Base-by-base conservation (phyloP, 2,797 vertebrate genomes). In the Labeo calbasu region DNA sequence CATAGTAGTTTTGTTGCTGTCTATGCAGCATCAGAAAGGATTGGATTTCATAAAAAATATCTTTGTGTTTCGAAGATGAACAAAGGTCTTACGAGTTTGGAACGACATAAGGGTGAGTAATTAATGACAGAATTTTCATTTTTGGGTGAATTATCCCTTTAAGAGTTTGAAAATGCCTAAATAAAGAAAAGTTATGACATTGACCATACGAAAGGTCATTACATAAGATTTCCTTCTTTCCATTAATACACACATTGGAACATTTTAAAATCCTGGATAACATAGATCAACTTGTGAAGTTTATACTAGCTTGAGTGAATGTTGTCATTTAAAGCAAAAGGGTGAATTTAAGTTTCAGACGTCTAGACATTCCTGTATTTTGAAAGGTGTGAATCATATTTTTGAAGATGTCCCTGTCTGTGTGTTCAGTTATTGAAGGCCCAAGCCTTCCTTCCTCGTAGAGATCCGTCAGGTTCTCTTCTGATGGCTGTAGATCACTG, bases 401-500 rank as follows among this genome's bases (percentile, higher is more conserved):
- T 83, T 12, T 73, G n/a, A 66, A 48, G 40, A 25, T 81, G 23
- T 40, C 5, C 79, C 10, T 77, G 6, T 72, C 32, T 57, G 12
- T 85, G 51, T 76, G 21, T 83, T 85, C 90, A 99, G 98, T 95
- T 99, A 89, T 93, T 99, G 92, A 98, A 96, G 90, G 94, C 96
- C 81, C 96, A 98, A 93, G 95, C 96, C 4, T 96, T 97, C 91
- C 92, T 99, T 90, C 98, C 98, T n/a, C 91, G 88, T 13, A 95
- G 98, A 94, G 96, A 99, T 89, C 94, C 98, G 0, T 93, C 92
- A 0, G 98, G 98, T 70, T 93, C 96, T 40, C 96, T 99, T 69
- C 95, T 99, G 70, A 98, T 99, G 97, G 96, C 98, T 14, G 96
- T 99, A 6, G 98, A 99, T 92, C 98, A 99, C 90, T 99, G 98